Percentiles rank a stretch among this genome's conserved stretches.
These are phyloP conservation scores for Desmophyllum pertusum DNA, from an alignment of 92 coral and sea anemone species.

Conservation along the genomic window DNA sequence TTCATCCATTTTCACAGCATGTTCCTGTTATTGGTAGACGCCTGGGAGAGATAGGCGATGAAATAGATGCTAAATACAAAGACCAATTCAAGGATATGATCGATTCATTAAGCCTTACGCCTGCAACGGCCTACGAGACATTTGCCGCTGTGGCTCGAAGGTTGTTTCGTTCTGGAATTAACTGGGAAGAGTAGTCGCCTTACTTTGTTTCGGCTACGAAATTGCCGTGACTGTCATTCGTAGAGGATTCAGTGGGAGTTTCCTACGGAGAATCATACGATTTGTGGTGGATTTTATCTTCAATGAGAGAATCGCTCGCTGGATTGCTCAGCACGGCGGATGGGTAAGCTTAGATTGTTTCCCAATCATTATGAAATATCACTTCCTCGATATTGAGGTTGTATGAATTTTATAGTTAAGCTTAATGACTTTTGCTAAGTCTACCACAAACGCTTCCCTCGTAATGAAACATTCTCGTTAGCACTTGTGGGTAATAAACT, in stretches of 20 bases:
- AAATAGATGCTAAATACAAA: slow-evolving; percentile 89
- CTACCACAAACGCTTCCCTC: neutral
- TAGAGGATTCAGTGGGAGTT: slow-evolving; percentile 94
- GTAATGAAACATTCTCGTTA: neutral
- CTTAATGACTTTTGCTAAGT: neutral
- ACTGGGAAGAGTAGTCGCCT: slow-evolving; percentile 92
- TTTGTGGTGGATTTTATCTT: slow-evolving; percentile 93
- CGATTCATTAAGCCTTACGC: slow-evolving; percentile 81
- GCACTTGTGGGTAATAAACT: no score
- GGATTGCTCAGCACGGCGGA: slow-evolving; percentile 96
- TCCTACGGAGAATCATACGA: slow-evolving; percentile 88
- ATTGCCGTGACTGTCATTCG: slow-evolving; percentile 91
- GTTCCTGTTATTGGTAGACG: slow-evolving; percentile 86
- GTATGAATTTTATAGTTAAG: neutral
- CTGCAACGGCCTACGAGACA: slow-evolving; percentile 93
- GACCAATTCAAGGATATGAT: slow-evolving; percentile 98
- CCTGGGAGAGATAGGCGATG: slow-evolving; percentile 97
- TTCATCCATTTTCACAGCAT: slow-evolving; percentile 67
- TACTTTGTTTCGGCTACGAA: slow-evolving; percentile 97
- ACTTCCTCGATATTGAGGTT: slow-evolving; percentile 1
- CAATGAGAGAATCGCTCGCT: slow-evolving; percentile 91
- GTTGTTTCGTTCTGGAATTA: slow-evolving; percentile 90
- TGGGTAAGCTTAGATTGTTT: slow-evolving; percentile 76
- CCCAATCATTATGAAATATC: neutral
- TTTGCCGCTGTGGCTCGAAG: slow-evolving; percentile 95